Conservation (phyloP, 2,113 vertebrate genomes). For the Thoracochromis brauschi region DNA sequence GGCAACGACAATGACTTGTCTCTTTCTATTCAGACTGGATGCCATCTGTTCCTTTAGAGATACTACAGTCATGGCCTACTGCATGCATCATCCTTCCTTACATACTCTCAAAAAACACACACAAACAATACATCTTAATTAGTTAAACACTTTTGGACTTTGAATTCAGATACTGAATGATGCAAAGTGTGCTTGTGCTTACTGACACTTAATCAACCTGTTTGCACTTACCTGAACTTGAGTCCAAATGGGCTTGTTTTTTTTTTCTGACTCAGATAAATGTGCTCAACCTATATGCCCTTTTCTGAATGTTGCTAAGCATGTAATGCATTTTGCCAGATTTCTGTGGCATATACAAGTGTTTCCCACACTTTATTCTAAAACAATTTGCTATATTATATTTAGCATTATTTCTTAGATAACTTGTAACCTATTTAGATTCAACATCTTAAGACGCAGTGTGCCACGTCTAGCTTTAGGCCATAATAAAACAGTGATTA, state of each 20-base stretch:
- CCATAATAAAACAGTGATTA: background rate
- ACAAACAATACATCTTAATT: conserved; percentile 37
- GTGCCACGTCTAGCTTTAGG: background rate
- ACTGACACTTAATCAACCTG: conserved; percentile 3
- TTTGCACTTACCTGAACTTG: conserved; percentile 5
- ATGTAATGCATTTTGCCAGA: background rate
- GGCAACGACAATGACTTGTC: conserved; percentile 45
- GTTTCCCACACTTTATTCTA: background rate
- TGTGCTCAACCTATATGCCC: background rate
- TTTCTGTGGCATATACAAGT: background rate
- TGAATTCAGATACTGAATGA: conserved; percentile 21
- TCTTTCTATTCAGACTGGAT: conserved; percentile 37
- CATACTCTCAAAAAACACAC: conserved; percentile 11
- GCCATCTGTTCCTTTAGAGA: conserved; percentile 58
- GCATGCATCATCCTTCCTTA: conserved; percentile 37
- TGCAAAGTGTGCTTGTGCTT: conserved; percentile 10
- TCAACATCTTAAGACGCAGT: background rate
- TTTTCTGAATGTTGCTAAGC: background rate
- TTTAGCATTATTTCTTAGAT: background rate
- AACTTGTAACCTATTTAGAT: background rate
- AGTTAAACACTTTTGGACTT: conserved; percentile 18
- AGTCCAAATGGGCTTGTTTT: background rate
- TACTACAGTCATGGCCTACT: conserved; percentile 19
- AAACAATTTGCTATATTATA: background rate
- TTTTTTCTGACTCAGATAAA: background rate